These are phyloP conservation scores for Chaetodon trifascialis DNA, from an alignment of 2,113 vertebrate genomes.

Conservation along the genomic window DNA sequence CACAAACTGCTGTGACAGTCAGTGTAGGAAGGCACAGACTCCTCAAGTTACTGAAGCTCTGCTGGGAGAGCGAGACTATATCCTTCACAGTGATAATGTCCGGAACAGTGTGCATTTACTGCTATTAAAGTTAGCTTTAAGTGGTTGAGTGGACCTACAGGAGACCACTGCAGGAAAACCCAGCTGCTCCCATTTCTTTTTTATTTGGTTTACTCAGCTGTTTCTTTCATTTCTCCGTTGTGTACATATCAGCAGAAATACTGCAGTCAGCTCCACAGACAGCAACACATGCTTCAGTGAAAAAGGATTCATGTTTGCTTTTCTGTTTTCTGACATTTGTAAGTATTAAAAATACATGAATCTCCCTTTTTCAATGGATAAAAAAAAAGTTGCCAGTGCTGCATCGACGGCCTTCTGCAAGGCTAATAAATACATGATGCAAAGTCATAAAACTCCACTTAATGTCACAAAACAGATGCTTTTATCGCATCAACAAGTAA, in stretches of 20 bases:
- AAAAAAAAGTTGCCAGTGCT: constrained; percentile 22
- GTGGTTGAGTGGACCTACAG: constrained; percentile 25
- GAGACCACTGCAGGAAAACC: constrained; percentile 23
- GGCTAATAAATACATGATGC: constrained; percentile 49
- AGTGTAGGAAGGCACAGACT: neutral
- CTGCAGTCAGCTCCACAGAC: constrained; percentile 32
- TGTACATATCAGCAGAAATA: constrained; percentile 32
- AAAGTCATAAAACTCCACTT: constrained; percentile 46
- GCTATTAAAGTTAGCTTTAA: constrained; percentile 40
- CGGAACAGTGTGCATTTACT: constrained; percentile 17
- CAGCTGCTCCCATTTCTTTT: constrained; percentile 24
- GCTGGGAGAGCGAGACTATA: neutral
- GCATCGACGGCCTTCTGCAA: constrained; percentile 24
- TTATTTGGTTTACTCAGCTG: constrained; percentile 43
- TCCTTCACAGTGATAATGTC: constrained; percentile 16
- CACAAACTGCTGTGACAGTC: neutral
- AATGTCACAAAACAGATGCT: constrained; percentile 56
- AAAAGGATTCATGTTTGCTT: constrained; percentile 36
- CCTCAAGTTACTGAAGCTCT: neutral
- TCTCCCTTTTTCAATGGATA: neutral
- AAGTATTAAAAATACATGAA: constrained; percentile 47
- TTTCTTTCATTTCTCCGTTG: constrained; percentile 44
- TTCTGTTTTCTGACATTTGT: constrained; percentile 51
- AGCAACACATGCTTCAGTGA: constrained; percentile 8
- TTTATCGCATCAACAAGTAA: constrained; percentile 48